Evolutionary conservation across 2,113 vertebrate species (phyloP).

Genomic region (Choloepus hoffmanni): DNA sequence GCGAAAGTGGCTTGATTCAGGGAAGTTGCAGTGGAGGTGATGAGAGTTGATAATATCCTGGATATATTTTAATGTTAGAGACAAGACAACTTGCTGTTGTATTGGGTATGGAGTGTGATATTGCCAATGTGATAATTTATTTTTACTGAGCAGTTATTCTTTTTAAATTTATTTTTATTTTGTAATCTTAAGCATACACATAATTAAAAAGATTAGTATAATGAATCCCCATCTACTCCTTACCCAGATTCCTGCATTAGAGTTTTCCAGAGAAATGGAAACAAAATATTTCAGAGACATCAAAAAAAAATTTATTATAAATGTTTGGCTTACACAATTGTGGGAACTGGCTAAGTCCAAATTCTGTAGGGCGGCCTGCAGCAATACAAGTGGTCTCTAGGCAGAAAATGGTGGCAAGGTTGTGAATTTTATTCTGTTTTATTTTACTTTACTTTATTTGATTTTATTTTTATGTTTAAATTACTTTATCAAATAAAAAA

Average conservation of each 20-base stretch:
- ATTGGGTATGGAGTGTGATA: not conserved
- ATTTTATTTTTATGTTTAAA: too few species aligned
- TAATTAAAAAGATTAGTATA: not conserved
- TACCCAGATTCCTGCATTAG: not conserved
- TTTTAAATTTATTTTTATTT: conserved; percentile 35
- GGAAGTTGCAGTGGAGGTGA: not conserved
- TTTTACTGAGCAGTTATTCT: not conserved
- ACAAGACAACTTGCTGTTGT: not conserved
- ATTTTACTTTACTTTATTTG: too few species aligned
- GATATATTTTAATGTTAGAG: not conserved
- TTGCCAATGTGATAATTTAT: not conserved
- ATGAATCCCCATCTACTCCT: not conserved
- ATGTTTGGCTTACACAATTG: too few species aligned
- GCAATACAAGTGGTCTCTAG: not conserved
- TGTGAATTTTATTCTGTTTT: not conserved
- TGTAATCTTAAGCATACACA: not conserved
- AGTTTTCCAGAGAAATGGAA: too few species aligned
- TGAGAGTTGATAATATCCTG: not conserved
- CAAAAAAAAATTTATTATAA: too few species aligned
- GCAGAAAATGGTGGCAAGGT: not conserved
- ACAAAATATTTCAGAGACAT: too few species aligned
- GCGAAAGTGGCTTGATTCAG: not conserved
- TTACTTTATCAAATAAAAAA: too few species aligned
- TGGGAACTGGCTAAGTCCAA: too few species aligned
- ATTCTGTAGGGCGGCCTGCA: not conserved